These are phyloP conservation scores for Macroteleia sp. DNA, from an alignment of 2,888 invertebrate genomes.

Conservation along the genomic window DNA sequence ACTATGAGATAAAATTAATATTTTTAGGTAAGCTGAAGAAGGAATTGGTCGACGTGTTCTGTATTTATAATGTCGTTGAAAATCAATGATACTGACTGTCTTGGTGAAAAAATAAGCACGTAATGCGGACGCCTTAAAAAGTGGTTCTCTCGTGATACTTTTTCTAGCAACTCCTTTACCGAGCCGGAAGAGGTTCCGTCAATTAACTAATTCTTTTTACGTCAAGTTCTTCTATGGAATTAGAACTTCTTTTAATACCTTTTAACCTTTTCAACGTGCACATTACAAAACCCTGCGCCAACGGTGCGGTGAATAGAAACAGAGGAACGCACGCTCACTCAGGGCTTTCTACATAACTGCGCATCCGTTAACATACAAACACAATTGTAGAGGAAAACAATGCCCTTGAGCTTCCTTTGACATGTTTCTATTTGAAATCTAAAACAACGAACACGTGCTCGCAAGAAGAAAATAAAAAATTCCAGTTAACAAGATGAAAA, in stretches of 20 bases:
- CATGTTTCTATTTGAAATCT: constrained; percentile 57
- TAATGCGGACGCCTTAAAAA: constrained; percentile 13
- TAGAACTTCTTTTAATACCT: constrained; percentile 60
- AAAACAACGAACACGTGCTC: constrained; percentile 58
- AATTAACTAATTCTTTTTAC: constrained; percentile 79
- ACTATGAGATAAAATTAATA: constrained; percentile 5
- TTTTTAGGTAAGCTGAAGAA: neutral
- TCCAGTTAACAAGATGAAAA: constrained; percentile 31
- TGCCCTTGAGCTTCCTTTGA: constrained; percentile 64
- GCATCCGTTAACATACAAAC: constrained; percentile 61
- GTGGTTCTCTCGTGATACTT: constrained; percentile 51
- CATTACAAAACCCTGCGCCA: constrained; percentile 48
- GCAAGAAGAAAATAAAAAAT: constrained; percentile 41
- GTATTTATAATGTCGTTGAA: constrained; percentile 5
- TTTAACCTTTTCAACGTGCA: constrained; percentile 62
- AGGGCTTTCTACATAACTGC: constrained; percentile 50
- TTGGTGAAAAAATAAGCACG: constrained; percentile 3
- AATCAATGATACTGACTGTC: constrained; percentile 12
- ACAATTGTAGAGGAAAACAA: constrained; percentile 62
- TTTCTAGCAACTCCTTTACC: constrained; percentile 13
- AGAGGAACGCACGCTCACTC: constrained; percentile 54
- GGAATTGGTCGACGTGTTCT: constrained; percentile 6
- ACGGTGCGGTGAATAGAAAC: constrained; percentile 50
- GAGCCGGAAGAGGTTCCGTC: constrained; percentile 69
- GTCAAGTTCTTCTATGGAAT: constrained; percentile 62